Evolutionary conservation across 1,140 invertebrate genomes (phyloP).

Genomic region (Zaprionus inermis): DNA sequence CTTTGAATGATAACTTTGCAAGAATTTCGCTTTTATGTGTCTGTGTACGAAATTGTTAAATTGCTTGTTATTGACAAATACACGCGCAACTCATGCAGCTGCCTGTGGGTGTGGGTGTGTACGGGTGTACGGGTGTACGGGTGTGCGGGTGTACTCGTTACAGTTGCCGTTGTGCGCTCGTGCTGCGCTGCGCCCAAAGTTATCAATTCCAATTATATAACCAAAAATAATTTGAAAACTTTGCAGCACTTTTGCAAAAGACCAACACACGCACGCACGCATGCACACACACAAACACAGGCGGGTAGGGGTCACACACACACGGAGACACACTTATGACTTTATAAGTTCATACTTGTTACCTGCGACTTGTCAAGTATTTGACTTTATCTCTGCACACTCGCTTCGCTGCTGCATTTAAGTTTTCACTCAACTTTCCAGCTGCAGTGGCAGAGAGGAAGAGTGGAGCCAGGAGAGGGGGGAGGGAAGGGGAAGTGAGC

Average conservation of each 20-base stretch:
- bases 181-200: conserved; percentile 61
- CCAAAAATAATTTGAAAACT: conserved; percentile 83
- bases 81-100: conserved; percentile 46
- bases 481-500: neutral
- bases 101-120: neutral
- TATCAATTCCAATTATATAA: conserved; percentile 83
- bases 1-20: conserved; percentile 81
- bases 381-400: conserved; percentile 77
- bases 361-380: conserved; percentile 82
- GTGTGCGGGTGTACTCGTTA: conserved; percentile 37
- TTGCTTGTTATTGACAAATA: conserved; percentile 82
- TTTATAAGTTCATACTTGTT: conserved; percentile 80
- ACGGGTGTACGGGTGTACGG: neutral
- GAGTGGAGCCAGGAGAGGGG: neutral
- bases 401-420: conserved; percentile 55
- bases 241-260: conserved; percentile 74
- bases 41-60: conserved; percentile 73
- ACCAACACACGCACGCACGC: conserved; percentile 50
- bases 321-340: conserved; percentile 53
- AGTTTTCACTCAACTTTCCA: conserved; percentile 67
- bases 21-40: conserved; percentile 69
- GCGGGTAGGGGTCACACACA: conserved; percentile 15
- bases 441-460: conserved; percentile 12
- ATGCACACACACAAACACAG: conserved; percentile 22
- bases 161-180: conserved; percentile 24